phyloP scores from a whole-genome alignment of 1,140 invertebrate genomes.

The Cheumatopsyche charites region DNA sequence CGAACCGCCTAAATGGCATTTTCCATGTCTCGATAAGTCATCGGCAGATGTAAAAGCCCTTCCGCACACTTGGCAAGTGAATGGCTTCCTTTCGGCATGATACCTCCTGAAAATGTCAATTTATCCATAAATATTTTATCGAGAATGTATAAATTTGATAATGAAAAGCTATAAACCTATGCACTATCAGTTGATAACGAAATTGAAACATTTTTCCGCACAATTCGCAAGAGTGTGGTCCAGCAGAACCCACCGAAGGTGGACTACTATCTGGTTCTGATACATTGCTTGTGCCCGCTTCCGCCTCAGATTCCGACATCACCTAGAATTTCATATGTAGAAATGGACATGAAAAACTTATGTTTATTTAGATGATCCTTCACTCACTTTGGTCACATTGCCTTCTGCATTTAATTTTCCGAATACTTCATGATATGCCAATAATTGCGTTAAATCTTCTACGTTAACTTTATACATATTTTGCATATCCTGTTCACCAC shows the following conservation, averaged over 20 bases:
- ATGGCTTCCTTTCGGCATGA: conserved; percentile 83
- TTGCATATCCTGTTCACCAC: conserved; percentile 71
- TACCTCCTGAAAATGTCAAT: conserved; percentile 65
- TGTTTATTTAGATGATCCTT: background rate
- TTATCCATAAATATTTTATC: background rate
- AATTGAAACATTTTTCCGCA: conserved; percentile 86
- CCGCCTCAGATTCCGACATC: conserved; percentile 61
- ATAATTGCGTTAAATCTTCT: conserved; percentile 79
- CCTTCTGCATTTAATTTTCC: conserved; percentile 76
- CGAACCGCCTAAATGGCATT: conserved; percentile 77
- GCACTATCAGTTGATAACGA: conserved; percentile 84
- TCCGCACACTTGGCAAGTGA: conserved; percentile 83
- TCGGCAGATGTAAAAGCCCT: conserved; percentile 78
- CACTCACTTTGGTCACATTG: conserved; percentile 55
- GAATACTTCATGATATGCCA: conserved; percentile 87
- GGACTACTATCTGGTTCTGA: conserved; percentile 57
- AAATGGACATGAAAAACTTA: background rate
- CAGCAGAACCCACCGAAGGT: conserved; percentile 64
- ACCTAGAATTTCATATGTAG: conserved; percentile 48
- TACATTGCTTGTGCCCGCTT: conserved; percentile 62
- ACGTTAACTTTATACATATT: conserved; percentile 86
- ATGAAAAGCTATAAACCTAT: conserved; percentile 54
- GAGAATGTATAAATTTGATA: background rate
- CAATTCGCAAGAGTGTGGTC: conserved; percentile 78
- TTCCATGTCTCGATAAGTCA: conserved; percentile 78